Evolutionary conservation across 2,797 vertebrate species (phyloP).

Genomic region (Sphaeramia orbicularis): DNA sequence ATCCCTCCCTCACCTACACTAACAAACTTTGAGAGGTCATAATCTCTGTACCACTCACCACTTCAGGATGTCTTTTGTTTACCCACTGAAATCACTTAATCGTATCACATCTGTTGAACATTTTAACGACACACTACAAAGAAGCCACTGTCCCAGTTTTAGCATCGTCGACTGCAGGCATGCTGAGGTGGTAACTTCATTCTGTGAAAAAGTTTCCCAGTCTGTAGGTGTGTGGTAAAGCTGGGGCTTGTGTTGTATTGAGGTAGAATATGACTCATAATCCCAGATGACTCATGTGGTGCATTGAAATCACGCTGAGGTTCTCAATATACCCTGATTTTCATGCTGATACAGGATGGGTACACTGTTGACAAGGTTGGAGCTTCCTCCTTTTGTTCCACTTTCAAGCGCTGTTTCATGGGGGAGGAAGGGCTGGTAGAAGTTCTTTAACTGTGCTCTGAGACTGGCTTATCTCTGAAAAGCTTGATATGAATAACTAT

Average conservation of each 20-base stretch:
- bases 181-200: conserved; percentile 50
- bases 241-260: conserved; percentile 44
- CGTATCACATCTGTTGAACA: conserved; percentile 48
- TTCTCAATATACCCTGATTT: conserved; percentile 52
- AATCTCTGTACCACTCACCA: not conserved
- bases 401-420: conserved; percentile 31
- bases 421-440: not conserved
- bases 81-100: conserved; percentile 20
- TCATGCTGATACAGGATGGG: conserved; percentile 47
- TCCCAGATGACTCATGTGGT: conserved; percentile 71
- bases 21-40: conserved; percentile 52
- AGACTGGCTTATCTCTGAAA: conserved; percentile 53
- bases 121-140: conserved; percentile 13
- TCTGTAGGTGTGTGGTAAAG: conserved; percentile 74
- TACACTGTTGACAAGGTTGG: conserved; percentile 41
- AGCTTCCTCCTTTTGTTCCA: conserved; percentile 50
- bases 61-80: not conserved
- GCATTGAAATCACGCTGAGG: conserved; percentile 55
- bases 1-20: no score
- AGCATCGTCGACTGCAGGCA: conserved; percentile 35
- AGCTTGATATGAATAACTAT: conserved; percentile 59
- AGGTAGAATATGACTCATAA: conserved; percentile 77
- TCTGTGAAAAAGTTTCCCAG: conserved; percentile 67
- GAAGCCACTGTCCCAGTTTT: conserved; percentile 64
- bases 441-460: conserved; percentile 32